phyloP scores from a whole-genome alignment of 2,797 vertebrate genomes.

The Spinus pinus region DNA sequence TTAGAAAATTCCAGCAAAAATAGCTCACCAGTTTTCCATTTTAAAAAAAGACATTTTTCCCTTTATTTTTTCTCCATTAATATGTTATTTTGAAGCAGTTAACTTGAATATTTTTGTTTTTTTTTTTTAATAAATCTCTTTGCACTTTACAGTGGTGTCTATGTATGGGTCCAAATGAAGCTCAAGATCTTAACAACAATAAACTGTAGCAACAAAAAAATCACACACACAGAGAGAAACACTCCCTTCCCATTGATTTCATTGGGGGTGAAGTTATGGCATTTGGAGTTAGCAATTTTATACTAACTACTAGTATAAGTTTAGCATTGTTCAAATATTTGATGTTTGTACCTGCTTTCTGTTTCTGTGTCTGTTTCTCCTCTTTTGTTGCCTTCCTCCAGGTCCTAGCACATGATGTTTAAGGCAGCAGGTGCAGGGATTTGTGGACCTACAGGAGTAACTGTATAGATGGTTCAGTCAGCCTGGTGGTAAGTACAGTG shows the following conservation, averaged over 20 bases:
- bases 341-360: neutral
- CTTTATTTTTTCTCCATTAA: neutral
- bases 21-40: neutral
- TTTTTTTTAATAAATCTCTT: neutral
- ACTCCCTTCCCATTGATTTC: neutral
- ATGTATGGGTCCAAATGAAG: neutral
- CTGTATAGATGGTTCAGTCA: rapidly evolving
- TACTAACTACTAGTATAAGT: neutral
- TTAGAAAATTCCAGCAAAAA: neutral
- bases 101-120: neutral
- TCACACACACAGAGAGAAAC: too few relatives aligned
- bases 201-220: neutral
- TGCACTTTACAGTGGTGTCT: neutral
- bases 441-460: neutral
- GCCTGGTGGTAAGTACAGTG: neutral
- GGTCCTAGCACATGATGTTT: neutral
- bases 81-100: neutral
- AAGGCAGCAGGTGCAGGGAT: neutral
- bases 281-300: neutral
- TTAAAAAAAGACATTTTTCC: neutral
- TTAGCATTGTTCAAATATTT: neutral
- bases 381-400: neutral
- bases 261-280: neutral
- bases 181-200: neutral
- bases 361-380: neutral